Base-by-base conservation (phyloP, 2,888 invertebrate genomes). In the Lottia scabra region DNA sequence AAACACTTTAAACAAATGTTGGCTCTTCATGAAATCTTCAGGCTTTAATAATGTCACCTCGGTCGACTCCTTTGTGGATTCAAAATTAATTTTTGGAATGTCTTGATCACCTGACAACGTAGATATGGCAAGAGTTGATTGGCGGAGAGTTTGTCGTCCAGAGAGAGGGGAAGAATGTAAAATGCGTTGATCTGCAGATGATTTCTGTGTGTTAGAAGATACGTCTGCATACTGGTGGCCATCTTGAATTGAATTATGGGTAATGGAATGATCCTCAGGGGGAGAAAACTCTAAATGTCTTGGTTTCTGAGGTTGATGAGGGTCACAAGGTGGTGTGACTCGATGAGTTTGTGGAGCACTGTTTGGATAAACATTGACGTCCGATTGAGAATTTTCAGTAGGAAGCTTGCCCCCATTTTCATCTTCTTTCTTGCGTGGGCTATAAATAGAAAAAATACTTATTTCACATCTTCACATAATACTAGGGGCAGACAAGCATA, bases 1-100 rank as follows among this genome's bases (percentile, higher is more conserved):
- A 38, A 38, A 38, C 38, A 38, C 56, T 19, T 56, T 56, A 56
- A 23, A 10, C 12, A 23, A 56, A 65, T 72, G 68, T 27, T 70
- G 70, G 62, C 44, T 74, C 63, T 75, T 75, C 70, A 78, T 65
- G 67, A 78, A 78, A 38, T 78, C 74, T 38, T 74, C 78, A 4
- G 78, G 78, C 67, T 73, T 77, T 46, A 78, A 67, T 0, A 78
- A 75, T 23, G 74, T 56, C 0, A 56, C 23, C 23, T 56, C 56
- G 23, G 19, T n/a, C 8, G 8, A 38, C 38, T 38, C 38, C 38
- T 38, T 38, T 10, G 38, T 8, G 19, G 56, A 12, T 19, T 56
- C 56, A 56, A 56, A 23, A 12, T 56, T 56, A 12, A 56, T 19
- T 56, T 23, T 56, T 56, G 23, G 23, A 56, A 23, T 56, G 19